Conservation (phyloP, 2,888 invertebrate genomes). For the Rhaphigaster nebulosa region DNA sequence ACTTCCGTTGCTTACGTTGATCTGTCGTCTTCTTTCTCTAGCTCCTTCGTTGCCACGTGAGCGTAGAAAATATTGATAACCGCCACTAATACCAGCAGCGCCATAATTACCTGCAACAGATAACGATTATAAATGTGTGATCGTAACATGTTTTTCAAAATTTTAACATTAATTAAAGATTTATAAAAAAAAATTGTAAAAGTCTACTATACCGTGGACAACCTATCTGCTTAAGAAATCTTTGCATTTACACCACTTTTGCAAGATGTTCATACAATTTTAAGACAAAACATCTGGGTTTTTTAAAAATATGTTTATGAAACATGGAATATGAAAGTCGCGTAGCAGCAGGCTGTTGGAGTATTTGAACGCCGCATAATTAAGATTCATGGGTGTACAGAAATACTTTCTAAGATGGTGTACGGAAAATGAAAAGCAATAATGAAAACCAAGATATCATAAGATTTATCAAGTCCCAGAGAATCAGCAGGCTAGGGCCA, state of each 20-base stretch:
- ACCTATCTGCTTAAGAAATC: not conserved
- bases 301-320: not conserved
- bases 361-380: no score
- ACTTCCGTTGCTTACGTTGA: slow-evolving; percentile 41
- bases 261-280: not conserved
- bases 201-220: not conserved
- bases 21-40: slow-evolving; percentile 29
- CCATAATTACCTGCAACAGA: slow-evolving; percentile 35
- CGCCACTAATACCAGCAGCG: slow-evolving; percentile 10
- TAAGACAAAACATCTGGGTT: not conserved
- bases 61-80: slow-evolving; percentile 14
- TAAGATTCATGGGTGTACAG: no score
- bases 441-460: no score
- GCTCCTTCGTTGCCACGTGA: not conserved
- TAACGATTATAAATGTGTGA: not conserved
- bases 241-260: not conserved
- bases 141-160: not conserved
- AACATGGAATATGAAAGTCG: no score
- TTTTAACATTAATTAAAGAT: not conserved
- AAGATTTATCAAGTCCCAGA: no score
- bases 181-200: not conserved
- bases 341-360: no score
- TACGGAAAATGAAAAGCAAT: no score
- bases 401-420: no score
- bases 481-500: no score